phyloP scores from a whole-genome alignment of 2,797 vertebrate genomes.

The Notolabrus celidotus region DNA sequence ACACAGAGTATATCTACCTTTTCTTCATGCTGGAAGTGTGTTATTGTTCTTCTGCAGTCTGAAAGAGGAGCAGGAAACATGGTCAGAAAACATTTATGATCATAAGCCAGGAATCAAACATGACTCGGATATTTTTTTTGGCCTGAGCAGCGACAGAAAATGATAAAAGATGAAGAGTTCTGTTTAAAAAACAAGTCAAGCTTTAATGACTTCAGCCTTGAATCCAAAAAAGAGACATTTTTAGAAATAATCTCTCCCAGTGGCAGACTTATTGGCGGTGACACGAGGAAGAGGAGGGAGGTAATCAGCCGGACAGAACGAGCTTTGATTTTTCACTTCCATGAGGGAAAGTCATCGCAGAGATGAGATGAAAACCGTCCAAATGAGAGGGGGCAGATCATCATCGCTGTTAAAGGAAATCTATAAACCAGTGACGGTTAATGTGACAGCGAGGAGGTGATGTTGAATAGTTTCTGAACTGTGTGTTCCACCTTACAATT shows the following conservation, averaged over 20 bases:
- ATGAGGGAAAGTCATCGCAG: constrained; percentile 30
- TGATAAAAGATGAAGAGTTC: not conserved
- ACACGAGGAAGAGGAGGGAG: constrained; percentile 16
- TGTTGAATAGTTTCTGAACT: not conserved
- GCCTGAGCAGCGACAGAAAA: constrained; percentile 5
- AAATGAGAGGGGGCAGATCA: constrained; percentile 40
- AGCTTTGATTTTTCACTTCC: constrained; percentile 53
- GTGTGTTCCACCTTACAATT: not conserved
- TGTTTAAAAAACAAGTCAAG: constrained; percentile 5
- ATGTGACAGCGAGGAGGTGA: constrained; percentile 22
- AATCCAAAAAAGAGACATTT: constrained; percentile 39
- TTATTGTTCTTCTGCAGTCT: constrained; percentile 1
- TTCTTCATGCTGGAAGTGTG: not conserved
- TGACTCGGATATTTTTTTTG: not conserved
- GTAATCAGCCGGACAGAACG: constrained; percentile 14
- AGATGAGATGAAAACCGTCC: constrained; percentile 40
- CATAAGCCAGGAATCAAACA: constrained; percentile 19
- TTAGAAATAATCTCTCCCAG: constrained; percentile 25
- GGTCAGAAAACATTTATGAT: not conserved
- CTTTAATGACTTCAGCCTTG: constrained; percentile 16
- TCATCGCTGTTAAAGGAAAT: constrained; percentile 44
- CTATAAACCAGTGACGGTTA: constrained; percentile 39
- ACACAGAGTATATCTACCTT: not conserved
- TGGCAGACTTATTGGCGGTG: constrained; percentile 13
- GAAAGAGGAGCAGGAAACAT: not conserved